Conservation (phyloP, 2,888 invertebrate species). For the Spilosoma lubricipeda region DNA sequence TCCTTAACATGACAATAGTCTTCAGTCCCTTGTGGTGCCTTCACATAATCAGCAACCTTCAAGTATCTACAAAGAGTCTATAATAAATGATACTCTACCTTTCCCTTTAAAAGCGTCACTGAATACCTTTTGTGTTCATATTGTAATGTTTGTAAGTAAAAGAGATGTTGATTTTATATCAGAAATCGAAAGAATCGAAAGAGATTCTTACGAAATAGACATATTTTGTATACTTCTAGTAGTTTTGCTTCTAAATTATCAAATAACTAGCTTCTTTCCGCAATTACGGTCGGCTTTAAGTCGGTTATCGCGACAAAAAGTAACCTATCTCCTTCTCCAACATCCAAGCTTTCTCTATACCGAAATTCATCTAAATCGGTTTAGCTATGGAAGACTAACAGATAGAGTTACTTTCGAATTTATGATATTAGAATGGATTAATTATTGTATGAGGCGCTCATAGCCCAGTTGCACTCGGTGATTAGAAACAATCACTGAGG, state of each 20-base stretch:
- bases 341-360: too few species aligned
- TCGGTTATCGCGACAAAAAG: too few species aligned
- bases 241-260: neutral
- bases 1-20: slow-evolving; percentile 10
- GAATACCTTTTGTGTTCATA: slow-evolving; percentile 22
- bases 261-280: too few species aligned
- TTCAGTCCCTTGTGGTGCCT: slow-evolving; percentile 5
- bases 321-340: too few species aligned
- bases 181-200: neutral
- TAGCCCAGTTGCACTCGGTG: too few species aligned
- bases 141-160: slow-evolving; percentile 3
- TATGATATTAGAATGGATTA: too few species aligned
- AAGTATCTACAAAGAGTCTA: slow-evolving; percentile 20
- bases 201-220: neutral
- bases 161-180: neutral
- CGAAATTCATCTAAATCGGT: too few species aligned
- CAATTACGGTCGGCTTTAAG: too few species aligned
- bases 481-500: too few species aligned
- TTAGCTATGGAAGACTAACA: too few species aligned
- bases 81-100: slow-evolving; percentile 31
- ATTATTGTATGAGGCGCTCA: too few species aligned
- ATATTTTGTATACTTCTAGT: neutral
- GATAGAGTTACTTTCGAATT: too few species aligned
- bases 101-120: slow-evolving; percentile 13
- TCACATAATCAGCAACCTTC: slow-evolving; percentile 21